Conservation (phyloP, 2,113 vertebrate species). For the Casuarius casuarius region DNA sequence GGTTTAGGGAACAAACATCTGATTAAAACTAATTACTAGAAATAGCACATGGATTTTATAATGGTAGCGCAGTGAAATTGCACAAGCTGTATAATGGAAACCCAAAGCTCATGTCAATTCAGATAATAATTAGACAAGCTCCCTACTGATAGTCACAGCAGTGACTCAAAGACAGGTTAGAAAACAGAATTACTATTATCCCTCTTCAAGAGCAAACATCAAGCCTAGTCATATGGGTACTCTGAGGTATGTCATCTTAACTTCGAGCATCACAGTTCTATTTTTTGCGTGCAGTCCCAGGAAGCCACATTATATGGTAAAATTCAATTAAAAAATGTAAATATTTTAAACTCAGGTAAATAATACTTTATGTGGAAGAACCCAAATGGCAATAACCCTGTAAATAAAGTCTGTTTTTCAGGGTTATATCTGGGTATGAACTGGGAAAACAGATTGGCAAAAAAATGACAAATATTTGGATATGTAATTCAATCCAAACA, state of each 20-base stretch:
- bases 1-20: neutral
- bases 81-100: neutral
- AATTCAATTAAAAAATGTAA: constrained; percentile 2
- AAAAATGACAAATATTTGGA: constrained; percentile 49
- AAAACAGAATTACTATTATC: constrained; percentile 2
- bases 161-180: neutral
- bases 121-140: constrained; percentile 30
- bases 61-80: neutral
- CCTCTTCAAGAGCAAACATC: neutral
- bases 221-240: neutral
- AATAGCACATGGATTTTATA: neutral
- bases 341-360: neutral
- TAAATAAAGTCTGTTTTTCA: neutral
- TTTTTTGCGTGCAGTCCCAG: neutral
- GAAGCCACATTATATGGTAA: neutral
- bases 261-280: neutral
- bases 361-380: neutral
- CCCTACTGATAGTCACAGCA: neutral
- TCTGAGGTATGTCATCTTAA: neutral
- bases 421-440: neutral
- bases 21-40: constrained; percentile 28
- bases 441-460: neutral
- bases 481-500: constrained; percentile 22
- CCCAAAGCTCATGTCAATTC: neutral
- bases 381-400: neutral